Evolutionary conservation across 2,797 vertebrate genomes (phyloP), one percentile per base, ranked within the genome.

Genomic region (Pangasius macronema): DNA sequence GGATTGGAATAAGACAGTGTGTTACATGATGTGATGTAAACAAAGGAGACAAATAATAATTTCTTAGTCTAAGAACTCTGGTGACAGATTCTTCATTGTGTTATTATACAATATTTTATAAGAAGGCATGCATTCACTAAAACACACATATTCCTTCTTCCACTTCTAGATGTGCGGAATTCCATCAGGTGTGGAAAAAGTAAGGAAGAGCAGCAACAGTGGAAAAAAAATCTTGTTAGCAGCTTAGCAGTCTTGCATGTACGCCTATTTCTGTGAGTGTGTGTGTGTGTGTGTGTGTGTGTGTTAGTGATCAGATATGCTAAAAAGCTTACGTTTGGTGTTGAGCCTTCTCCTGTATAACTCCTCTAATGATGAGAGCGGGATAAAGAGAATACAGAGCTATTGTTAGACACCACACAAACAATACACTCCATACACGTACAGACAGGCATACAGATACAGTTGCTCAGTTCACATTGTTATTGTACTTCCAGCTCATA

Each of bases 281-380:
- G 65, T 86, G 67, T 77, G 46, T 76, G 42, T 73, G 79, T 42
- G 51, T 82, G 51, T 82, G 79, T 87, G 68, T 68, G 49, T 79
- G 30, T 75, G 79, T 42, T 61, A 42, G 55, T 46, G 39, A 82
- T 82, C 57, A n/a, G 57, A 27, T 39, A 85, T 88, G 82, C 57
- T 85, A 83, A 91, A 91, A 88, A 92, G 94, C 95, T 97, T 96
- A 96, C 95, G 93, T 96, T 96, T 96, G 91, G 94, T 95, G 95
- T 96, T 97, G 94, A 97, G 95, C 94, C 94, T 96, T 93, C 95
- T 96, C 94, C 93, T 97, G 96, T 95, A 96, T 90, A 96, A 95
- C 93, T 97, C 95, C 93, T 97, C 96, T 96, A 94, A 70, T 70
- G 91, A 86, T 92, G 92, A 94, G 85, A 90, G 83, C 68, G 87